These are phyloP conservation scores for Thecophora atra DNA, from an alignment of 2,888 invertebrate genomes.

Conservation along the genomic window DNA sequence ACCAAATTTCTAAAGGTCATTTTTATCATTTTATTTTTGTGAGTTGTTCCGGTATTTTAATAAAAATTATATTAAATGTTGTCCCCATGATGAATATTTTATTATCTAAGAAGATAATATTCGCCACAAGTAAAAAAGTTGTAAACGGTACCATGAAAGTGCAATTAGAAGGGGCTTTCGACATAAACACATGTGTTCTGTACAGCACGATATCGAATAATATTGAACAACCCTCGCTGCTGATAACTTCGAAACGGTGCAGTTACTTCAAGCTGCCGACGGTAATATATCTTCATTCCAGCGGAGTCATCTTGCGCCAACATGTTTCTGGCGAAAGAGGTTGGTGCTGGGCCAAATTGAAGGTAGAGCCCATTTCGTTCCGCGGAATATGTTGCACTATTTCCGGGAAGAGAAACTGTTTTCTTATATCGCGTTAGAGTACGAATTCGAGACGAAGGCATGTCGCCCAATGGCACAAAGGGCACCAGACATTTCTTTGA, in stretches of 20 bases:
- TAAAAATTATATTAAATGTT: no score
- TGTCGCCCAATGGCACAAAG: constrained; percentile 1
- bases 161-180: no score
- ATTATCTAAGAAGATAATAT: no score
- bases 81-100: no score
- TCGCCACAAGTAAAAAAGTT: no score
- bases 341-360: neutral
- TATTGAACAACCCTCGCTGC: no score
- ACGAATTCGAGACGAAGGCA: neutral
- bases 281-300: constrained; percentile 65
- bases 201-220: no score
- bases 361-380: constrained; percentile 38
- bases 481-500: constrained; percentile 31
- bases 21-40: no score
- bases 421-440: constrained; percentile 28
- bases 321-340: constrained; percentile 13
- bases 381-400: constrained; percentile 38
- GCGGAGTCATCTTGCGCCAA: constrained; percentile 49
- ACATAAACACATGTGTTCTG: no score
- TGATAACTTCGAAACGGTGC: constrained; percentile 20
- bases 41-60: no score
- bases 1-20: no score
- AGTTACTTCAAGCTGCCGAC: constrained; percentile 62
- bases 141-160: no score
- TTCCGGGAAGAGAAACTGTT: constrained; percentile 40